phyloP scores from a whole-genome alignment of 1,140 invertebrate species.

The Diabrotica undecimpunctata region DNA sequence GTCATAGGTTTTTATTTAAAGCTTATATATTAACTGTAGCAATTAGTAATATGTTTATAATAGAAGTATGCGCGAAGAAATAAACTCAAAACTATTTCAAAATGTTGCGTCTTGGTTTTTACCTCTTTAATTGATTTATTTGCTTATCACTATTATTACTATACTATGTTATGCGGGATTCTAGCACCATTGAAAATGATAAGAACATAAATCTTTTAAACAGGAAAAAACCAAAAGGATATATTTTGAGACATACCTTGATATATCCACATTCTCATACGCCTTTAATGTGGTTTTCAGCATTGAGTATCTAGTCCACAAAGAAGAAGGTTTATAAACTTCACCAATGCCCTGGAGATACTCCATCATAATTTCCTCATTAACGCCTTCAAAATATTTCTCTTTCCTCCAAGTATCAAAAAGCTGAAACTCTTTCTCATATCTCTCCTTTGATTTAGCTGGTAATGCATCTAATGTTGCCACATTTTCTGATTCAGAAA shows the following conservation, averaged over 20 bases:
- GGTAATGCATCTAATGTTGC: not conserved
- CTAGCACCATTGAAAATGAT: no score
- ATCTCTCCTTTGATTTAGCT: constrained; percentile 1
- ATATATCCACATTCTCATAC: not conserved
- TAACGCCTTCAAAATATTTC: not conserved
- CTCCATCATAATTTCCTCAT: not conserved
- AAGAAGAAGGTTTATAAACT: not conserved
- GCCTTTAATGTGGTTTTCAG: not conserved
- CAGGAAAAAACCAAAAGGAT: no score
- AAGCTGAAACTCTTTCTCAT: not conserved
- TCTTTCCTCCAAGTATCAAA: not conserved
- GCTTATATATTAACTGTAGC: no score
- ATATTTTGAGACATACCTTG: not conserved
- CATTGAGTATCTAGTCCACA: constrained; percentile 4
- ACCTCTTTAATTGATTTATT: no score
- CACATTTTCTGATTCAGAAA: not conserved
- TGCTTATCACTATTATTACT: no score
- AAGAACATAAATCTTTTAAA: no score
- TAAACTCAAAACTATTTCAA: no score
- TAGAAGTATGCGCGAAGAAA: no score
- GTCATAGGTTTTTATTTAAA: no score
- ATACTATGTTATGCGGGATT: no score
- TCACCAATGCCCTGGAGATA: not conserved
- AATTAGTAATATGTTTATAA: no score
- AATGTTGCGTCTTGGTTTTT: no score